Evolutionary conservation across 1,140 invertebrate genomes (phyloP).

Genomic region (Dreissena rostriformis): DNA sequence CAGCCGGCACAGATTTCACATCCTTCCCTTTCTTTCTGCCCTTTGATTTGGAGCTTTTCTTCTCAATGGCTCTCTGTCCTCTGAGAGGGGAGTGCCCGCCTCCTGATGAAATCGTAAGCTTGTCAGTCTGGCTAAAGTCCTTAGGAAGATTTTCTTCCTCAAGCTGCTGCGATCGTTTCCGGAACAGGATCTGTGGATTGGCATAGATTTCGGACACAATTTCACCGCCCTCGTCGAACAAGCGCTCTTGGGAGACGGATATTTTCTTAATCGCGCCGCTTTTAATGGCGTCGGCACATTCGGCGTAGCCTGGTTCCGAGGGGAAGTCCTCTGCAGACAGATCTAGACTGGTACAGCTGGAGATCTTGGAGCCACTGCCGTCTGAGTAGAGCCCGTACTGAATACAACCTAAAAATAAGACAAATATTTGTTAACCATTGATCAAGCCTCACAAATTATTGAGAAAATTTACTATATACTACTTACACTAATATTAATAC

Average conservation of each 20-base stretch:
- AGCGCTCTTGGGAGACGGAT: constrained; percentile 42
- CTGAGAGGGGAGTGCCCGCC: background rate
- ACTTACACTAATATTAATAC: background rate
- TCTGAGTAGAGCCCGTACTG: constrained; percentile 43
- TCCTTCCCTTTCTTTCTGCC: constrained; percentile 15
- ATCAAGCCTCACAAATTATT: too few species aligned
- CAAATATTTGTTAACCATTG: too few species aligned
- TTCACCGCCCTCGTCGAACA: constrained; percentile 28
- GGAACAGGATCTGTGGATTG: constrained; percentile 49
- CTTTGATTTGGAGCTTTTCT: constrained; percentile 3
- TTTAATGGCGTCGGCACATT: constrained; percentile 55
- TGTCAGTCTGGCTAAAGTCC: background rate
- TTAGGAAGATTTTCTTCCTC: constrained; percentile 24
- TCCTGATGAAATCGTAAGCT: background rate
- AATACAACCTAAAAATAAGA: constrained; percentile 24
- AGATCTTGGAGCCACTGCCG: constrained; percentile 49
- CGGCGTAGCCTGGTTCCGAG: constrained; percentile 49
- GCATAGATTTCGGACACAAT: constrained; percentile 43
- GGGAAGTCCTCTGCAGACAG: constrained; percentile 43
- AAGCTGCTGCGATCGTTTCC: constrained; percentile 37
- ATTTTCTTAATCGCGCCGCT: constrained; percentile 53
- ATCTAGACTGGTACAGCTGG: constrained; percentile 51
- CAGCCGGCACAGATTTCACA: constrained; percentile 1
- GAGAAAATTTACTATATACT: background rate
- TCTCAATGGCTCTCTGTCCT: constrained; percentile 11